Base-by-base conservation (phyloP, 2,113 vertebrate species). In the Eleginops maclovinus region DNA sequence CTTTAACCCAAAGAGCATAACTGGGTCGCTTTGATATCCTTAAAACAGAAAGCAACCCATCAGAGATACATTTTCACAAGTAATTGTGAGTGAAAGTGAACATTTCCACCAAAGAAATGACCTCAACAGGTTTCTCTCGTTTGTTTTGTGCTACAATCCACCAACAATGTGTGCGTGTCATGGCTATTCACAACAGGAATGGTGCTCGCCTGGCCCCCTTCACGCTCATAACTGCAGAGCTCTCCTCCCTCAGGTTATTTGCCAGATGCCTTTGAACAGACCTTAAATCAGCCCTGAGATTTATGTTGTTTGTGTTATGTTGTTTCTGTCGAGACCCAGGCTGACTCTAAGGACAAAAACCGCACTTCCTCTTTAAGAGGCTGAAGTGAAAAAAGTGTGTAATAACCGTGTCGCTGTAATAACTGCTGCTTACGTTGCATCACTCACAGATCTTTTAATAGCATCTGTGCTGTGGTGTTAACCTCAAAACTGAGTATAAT, bases 311-410 rank as follows among this genome's bases (percentile, higher is more conserved):
- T 41, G 22, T 67, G 46, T 43, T 53, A 44, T 60, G 62, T 51
- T 63, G 46, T 46, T 68, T 62, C 69, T 72, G 47, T 41, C 56
- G 63, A 15, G 26, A 36, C 61, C 49, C 50, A 24, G 68, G 76
- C 55, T 47, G 71, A 41, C 55, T 21, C 49, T 31, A 50, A 31
- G 0, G 13, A 21, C 51, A 65, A 22, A 72, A 65, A 56, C 16
- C 36, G 31, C 65, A 71, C 63, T 86, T 86, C 75, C 81, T 86
- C 74, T 86, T 82, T 66, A 51, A 53, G 67, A 64, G 22, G 12
- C 51, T n/a, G 9, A 70, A 47, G 24, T 58, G 22, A 17, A 9
- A 75, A 55, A 74, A 47, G 49, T 64, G 64, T 19, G 67, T 59
- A 81, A 81, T 51, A 87, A 73, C 77, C 41, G 50, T 41, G 47